Percentiles rank a stretch among this genome's conserved stretches.
phyloP scores from a whole-genome alignment of 1,140 invertebrate species.

The Metopolophium dirhodum region DNA sequence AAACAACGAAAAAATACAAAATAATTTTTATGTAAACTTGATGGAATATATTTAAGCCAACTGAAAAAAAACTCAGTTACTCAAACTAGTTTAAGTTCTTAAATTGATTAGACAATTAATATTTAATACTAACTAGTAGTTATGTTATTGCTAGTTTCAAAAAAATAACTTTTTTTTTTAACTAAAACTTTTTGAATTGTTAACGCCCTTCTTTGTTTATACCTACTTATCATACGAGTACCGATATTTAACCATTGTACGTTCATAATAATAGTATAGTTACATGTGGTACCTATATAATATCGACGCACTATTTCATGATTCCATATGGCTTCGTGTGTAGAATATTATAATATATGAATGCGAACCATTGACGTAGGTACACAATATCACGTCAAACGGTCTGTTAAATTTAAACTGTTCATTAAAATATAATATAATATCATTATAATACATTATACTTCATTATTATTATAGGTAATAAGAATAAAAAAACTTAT shows the following conservation, averaged over 20 bases:
- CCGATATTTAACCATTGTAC: background rate
- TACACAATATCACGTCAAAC: background rate
- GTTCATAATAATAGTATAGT: background rate
- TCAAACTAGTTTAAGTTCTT: background rate
- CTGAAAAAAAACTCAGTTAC: background rate
- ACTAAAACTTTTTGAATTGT: background rate
- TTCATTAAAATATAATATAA: background rate
- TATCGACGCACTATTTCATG: background rate
- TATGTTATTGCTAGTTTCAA: background rate
- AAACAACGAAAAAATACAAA: background rate
- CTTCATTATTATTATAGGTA: background rate
- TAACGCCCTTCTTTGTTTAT: background rate
- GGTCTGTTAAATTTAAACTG: slow-evolving; percentile 16
- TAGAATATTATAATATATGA: background rate
- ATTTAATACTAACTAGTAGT: background rate
- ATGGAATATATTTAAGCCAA: background rate
- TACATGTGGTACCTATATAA: background rate
- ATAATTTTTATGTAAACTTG: background rate
- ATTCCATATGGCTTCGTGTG: background rate
- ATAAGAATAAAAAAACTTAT: slow-evolving; percentile 9
- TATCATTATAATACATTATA: background rate
- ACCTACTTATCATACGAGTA: background rate
- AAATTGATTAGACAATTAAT: too few relatives aligned
- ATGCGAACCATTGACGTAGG: background rate
- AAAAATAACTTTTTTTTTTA: background rate